Evolutionary conservation across 2,797 vertebrate species (phyloP).

Genomic region (Amblyraja radiata): DNA sequence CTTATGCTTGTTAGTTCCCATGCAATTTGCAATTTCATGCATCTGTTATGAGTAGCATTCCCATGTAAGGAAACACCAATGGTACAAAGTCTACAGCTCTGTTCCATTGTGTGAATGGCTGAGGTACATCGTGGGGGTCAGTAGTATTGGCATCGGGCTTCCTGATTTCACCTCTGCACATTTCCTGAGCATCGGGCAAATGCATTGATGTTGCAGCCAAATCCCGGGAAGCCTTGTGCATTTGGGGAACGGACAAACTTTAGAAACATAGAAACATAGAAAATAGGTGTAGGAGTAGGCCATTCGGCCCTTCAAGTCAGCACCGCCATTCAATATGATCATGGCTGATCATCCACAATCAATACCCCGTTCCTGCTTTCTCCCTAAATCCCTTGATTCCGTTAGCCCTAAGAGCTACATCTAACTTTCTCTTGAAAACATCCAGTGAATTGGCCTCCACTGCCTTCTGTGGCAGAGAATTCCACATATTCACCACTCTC

Average conservation of each 20-base stretch:
- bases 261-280: too few relatives aligned
- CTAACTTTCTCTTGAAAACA: too few relatives aligned
- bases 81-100: background rate
- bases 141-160: background rate
- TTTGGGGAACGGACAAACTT: background rate
- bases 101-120: background rate
- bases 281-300: too few relatives aligned
- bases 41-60: constrained; percentile 1
- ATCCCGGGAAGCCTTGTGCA: background rate
- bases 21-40: background rate
- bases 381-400: too few relatives aligned
- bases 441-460: too few relatives aligned
- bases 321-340: too few relatives aligned
- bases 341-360: too few relatives aligned
- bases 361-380: too few relatives aligned
- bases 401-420: too few relatives aligned
- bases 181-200: background rate
- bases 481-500: too few relatives aligned
- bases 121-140: background rate
- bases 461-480: too few relatives aligned
- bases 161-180: background rate
- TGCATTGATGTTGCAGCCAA: background rate
- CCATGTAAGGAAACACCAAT: background rate
- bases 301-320: too few relatives aligned
- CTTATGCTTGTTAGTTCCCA: background rate